phyloP scores from a whole-genome alignment of 2,888 invertebrate genomes.

The Limnephilus rhombicus region DNA sequence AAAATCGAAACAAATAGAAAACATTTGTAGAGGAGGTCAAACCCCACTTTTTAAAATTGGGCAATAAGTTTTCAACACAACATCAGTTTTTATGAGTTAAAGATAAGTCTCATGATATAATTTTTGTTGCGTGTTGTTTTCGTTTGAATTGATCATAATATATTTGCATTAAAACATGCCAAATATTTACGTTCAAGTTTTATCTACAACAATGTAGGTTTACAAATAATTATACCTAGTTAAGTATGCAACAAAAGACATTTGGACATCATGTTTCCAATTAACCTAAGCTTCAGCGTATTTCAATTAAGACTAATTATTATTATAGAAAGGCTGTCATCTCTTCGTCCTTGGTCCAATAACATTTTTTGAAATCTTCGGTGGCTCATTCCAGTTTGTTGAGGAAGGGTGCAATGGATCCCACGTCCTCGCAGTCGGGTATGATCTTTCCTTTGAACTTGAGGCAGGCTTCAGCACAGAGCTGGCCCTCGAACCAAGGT shows the following conservation, averaged over 20 bases:
- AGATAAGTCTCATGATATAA: too few relatives aligned
- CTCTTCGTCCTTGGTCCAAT: not conserved
- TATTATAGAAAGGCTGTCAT: not conserved
- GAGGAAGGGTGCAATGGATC: conserved; percentile 88
- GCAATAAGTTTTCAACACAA: too few relatives aligned
- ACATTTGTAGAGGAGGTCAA: too few relatives aligned
- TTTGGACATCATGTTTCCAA: too few relatives aligned
- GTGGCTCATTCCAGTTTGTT: conserved; percentile 76
- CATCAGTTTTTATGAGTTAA: too few relatives aligned
- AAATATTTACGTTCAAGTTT: too few relatives aligned
- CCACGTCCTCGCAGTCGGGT: conserved; percentile 90
- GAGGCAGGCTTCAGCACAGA: conserved; percentile 91
- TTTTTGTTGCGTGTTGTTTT: too few relatives aligned
- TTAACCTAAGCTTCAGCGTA: not conserved
- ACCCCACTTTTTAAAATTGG: too few relatives aligned
- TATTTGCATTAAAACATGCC: too few relatives aligned
- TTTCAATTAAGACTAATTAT: not conserved
- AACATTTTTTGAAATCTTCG: not conserved
- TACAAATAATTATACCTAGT: not conserved
- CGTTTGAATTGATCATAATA: too few relatives aligned
- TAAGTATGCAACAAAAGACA: not conserved
- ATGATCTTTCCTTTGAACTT: conserved; percentile 90
- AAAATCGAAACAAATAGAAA: too few relatives aligned
- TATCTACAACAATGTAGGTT: too few relatives aligned
- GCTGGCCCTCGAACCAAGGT: conserved; percentile 90